phyloP scores from a whole-genome alignment of 2,113 vertebrate genomes.

The Tauraco erythrolophus region DNA sequence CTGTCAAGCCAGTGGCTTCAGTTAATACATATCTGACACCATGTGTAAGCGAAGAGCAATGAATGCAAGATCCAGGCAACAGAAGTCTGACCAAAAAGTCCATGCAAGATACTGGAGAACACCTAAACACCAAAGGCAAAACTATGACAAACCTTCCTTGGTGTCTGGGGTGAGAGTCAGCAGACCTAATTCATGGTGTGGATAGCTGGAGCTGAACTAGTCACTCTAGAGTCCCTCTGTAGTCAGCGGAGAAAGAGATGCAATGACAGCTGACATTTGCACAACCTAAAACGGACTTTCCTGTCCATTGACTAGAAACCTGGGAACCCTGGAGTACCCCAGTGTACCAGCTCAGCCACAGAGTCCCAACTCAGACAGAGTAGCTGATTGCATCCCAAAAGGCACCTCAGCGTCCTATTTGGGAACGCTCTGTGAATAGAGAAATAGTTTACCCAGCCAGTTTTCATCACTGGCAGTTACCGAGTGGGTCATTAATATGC shows the following conservation, averaged over 20 bases:
- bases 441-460: not conserved
- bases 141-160: not conserved
- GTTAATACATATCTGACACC: not conserved
- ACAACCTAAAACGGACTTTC: not conserved
- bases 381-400: not conserved
- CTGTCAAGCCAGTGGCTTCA: not conserved
- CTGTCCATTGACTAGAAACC: not conserved
- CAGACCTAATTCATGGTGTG: not conserved
- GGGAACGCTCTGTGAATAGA: not conserved
- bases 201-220: not conserved
- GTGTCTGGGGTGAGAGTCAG: not conserved
- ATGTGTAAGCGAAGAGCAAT: not conserved
- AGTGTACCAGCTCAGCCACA: not conserved
- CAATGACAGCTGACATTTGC: not conserved
- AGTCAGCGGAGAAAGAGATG: not conserved
- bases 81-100: not conserved
- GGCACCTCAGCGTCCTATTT: not conserved
- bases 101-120: not conserved
- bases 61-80: not conserved
- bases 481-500: slow-evolving; percentile 14
- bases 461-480: not conserved
- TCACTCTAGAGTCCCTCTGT: not conserved
- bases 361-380: not conserved
- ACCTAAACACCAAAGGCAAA: not conserved
- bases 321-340: not conserved